These are phyloP conservation scores for Coelopa frigida DNA, from an alignment of 1,140 invertebrate genomes.

Conservation along the genomic window DNA sequence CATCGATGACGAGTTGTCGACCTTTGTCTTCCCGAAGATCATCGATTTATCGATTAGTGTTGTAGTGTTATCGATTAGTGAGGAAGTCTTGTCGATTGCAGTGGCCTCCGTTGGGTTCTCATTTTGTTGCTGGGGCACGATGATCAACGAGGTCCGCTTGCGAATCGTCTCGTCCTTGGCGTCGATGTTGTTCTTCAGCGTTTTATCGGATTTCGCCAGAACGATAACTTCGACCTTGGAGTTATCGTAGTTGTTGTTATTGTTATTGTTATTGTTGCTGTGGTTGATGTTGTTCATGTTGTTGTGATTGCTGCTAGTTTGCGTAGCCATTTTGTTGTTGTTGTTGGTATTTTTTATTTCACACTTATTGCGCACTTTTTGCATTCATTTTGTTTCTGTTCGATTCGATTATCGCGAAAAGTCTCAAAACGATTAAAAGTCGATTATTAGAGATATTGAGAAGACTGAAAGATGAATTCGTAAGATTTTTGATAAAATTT, in stretches of 20 bases:
- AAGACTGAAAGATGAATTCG: too few relatives aligned
- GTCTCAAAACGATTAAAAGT: too few relatives aligned
- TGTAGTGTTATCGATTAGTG: too few relatives aligned
- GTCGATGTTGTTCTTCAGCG: constrained; percentile 42
- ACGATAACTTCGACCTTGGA: constrained; percentile 41
- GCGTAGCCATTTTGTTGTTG: background rate
- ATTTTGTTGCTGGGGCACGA: constrained; percentile 41
- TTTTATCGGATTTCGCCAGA: constrained; percentile 39
- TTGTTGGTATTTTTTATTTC: background rate
- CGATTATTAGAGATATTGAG: too few relatives aligned
- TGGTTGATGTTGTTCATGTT: background rate
- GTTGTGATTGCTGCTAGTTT: background rate
- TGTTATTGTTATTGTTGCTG: background rate
- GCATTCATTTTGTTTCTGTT: too few relatives aligned
- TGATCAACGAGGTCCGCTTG: constrained; percentile 42
- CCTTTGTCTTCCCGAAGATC: constrained; percentile 1
- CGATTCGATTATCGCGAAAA: too few relatives aligned
- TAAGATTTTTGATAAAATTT: too few relatives aligned
- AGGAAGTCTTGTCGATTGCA: too few relatives aligned
- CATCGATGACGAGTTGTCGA: constrained; percentile 9
- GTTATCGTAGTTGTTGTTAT: constrained; percentile 3
- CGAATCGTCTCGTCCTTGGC: constrained; percentile 41
- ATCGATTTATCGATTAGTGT: too few relatives aligned
- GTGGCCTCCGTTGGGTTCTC: background rate
- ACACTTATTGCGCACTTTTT: background rate